Base-by-base conservation (phyloP, 2,797 vertebrate species). In the Poeciliopsis turneri region DNA sequence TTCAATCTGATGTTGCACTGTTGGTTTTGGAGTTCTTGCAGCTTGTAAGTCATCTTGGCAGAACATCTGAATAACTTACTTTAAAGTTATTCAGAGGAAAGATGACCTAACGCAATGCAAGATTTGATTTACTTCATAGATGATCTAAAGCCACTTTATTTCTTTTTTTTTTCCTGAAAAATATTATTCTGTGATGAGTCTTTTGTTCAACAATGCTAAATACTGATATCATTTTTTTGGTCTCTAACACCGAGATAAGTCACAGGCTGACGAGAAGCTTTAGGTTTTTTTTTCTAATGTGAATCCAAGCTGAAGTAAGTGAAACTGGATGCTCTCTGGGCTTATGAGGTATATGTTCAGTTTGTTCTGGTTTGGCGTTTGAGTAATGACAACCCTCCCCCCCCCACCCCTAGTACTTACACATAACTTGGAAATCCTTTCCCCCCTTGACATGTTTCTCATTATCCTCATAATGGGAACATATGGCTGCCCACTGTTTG, bases 391-490 rank as follows among this genome's bases (percentile, higher is more conserved):
- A 74, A 78, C 16, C 78, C 13, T 11, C 30, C 11, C 36, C 3
- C 36, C 39, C 5, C 39, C 39, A 41, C 7, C 39, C 39, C 39
- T 8, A 68, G 5, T 45, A 64, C 74, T 78, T 25, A 51, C 78
- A 20, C 59, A 75, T 36, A 1, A 85, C 74, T 85, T 30, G 30
- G 30, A n/a, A n/a, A n/a, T n/a, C n/a, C n/a, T n/a, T n/a, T n/a
- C n/a, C n/a, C 23, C 28, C 30, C 78, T 47, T 83, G 77, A 85
- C 89, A 89, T 91, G 89, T 91, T 91, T 87, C 86, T 91, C 88
- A 91, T 92, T 91, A 91, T 80, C 72, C 77, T 90, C 91, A 91
- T 89, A 84, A 91, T 90, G 85, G 86, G 85, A 85, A 89, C 91
- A 91, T 92, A 91, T 92, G 89, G 88, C 74, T 76, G 59, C 4